These are phyloP conservation scores for Lucilia sericata DNA, from an alignment of 1,140 invertebrate genomes.

Conservation along the genomic window DNA sequence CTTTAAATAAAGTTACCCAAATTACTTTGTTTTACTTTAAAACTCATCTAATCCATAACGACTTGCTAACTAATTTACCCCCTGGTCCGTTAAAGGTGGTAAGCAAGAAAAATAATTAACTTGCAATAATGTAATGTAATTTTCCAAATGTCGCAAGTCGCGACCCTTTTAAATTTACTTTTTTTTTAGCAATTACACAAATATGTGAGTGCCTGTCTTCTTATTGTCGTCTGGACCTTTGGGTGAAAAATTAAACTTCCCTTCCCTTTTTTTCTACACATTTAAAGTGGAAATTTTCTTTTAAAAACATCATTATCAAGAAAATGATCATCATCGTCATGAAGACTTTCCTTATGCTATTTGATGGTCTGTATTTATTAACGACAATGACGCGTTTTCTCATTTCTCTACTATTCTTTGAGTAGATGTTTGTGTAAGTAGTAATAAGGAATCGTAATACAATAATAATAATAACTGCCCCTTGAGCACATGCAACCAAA, in stretches of 20 bases:
- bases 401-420: neutral
- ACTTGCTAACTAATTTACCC: neutral
- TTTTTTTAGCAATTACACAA: neutral
- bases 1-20: too few relatives aligned
- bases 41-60: too few relatives aligned
- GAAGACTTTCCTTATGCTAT: neutral
- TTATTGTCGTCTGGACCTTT: neutral
- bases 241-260: neutral
- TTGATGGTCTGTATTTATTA: neutral
- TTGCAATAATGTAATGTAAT: slow-evolving; percentile 20
- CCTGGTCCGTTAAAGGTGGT: neutral
- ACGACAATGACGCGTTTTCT: neutral
- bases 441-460: neutral
- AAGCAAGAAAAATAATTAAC: neutral
- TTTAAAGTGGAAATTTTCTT: neutral
- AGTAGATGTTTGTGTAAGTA: too few relatives aligned
- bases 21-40: too few relatives aligned
- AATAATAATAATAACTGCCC: slow-evolving; percentile 3
- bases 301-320: neutral
- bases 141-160: neutral
- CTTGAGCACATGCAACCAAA: neutral
- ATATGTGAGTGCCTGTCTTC: neutral
- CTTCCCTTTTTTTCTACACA: neutral
- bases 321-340: neutral
- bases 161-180: neutral